Evolutionary conservation across 2,113 vertebrate genomes (phyloP).

Genomic region (Peromyscus californicus): DNA sequence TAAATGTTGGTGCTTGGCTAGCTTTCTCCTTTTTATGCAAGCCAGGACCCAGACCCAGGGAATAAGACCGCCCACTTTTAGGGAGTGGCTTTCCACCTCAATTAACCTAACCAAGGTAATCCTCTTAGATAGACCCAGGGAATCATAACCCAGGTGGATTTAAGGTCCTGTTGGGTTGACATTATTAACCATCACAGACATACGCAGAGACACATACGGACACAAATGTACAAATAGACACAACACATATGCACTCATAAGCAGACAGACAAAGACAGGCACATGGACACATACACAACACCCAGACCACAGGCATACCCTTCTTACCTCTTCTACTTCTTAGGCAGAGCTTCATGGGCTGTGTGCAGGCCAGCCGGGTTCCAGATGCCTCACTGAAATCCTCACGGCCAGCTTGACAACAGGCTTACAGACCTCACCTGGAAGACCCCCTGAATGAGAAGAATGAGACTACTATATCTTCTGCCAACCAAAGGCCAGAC

Average conservation of each 20-base stretch:
- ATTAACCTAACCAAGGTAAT: background rate
- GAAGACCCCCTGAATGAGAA: background rate
- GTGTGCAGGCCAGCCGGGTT: background rate
- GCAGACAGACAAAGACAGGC: background rate
- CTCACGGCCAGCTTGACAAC: background rate
- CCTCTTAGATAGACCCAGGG: background rate
- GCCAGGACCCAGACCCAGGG: background rate
- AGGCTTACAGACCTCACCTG: background rate
- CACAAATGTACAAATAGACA: background rate
- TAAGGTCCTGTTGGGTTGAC: background rate
- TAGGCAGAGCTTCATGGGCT: background rate
- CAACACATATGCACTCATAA: background rate
- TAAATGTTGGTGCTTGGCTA: background rate
- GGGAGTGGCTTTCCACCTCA: background rate
- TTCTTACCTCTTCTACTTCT: background rate
- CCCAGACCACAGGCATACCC: background rate
- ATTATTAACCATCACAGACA: background rate
- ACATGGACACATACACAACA: background rate
- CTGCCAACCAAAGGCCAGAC: background rate
- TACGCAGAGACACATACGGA: accelerated
- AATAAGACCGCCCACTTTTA: background rate
- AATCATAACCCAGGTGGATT: background rate
- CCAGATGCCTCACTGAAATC: background rate
- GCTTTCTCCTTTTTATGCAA: background rate
- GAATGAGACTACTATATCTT: background rate